Conservation (phyloP, 2,797 vertebrate genomes). For the Arctocebus calabarensis region DNA sequence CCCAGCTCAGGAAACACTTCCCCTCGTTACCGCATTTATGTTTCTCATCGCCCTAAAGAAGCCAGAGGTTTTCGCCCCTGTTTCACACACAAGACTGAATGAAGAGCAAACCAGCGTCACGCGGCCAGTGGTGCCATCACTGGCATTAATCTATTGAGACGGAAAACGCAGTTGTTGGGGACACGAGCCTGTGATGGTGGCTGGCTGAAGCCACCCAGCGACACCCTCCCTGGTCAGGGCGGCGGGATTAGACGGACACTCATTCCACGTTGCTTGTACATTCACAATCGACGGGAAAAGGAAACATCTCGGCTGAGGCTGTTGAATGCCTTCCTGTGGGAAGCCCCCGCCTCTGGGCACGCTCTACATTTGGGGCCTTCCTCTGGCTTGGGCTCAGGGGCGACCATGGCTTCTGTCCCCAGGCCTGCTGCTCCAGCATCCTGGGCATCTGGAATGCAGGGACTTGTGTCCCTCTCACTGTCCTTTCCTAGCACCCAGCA, state of each 20-base stretch:
- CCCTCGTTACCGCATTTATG: accelerated
- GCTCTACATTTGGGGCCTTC: background rate
- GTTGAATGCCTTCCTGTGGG: accelerated
- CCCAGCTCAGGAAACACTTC: too few relatives aligned
- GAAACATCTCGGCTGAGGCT: accelerated
- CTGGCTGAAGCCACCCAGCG: accelerated
- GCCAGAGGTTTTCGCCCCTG: background rate
- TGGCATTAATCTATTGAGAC: background rate
- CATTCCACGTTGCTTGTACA: accelerated
- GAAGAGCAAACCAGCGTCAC: background rate
- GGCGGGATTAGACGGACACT: accelerated
- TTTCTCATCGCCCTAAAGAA: background rate
- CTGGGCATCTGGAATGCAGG: too few relatives aligned
- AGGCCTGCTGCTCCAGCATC: background rate
- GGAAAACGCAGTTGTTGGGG: too few relatives aligned
- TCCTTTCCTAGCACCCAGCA: background rate
- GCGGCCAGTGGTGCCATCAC: accelerated
- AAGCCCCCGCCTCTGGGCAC: background rate
- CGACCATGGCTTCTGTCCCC: accelerated
- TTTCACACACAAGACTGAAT: background rate
- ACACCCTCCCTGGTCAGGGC: accelerated
- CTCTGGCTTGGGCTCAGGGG: background rate
- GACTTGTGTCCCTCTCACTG: background rate
- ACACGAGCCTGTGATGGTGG: accelerated
- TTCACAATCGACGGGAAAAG: background rate